Percentiles rank a stretch among this genome's conserved stretches.
Conservation (phyloP, 2,888 invertebrate genomes). For the Dolichopus griseipennis region DNA sequence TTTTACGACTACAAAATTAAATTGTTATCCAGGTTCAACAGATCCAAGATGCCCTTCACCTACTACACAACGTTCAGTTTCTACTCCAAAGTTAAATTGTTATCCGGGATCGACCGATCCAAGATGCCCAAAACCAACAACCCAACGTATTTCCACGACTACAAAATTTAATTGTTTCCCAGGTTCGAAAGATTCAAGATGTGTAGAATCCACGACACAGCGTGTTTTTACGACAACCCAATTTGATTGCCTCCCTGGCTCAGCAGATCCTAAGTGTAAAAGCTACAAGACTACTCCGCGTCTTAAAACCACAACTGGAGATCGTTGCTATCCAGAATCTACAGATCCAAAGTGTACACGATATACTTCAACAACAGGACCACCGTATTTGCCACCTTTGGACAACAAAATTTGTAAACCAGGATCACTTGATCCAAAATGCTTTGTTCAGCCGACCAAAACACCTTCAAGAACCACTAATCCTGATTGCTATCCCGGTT, state of each 20-base stretch:
- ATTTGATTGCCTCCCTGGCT: constrained; percentile 37
- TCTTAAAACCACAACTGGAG: constrained; percentile 27
- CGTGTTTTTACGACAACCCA: constrained; percentile 27
- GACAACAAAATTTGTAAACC: constrained; percentile 31
- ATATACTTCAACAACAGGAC: constrained; percentile 32
- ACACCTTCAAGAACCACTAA: constrained; percentile 24
- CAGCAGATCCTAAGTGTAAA: constrained; percentile 37
- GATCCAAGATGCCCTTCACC: constrained; percentile 34
- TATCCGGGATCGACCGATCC: constrained; percentile 34
- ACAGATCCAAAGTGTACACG: constrained; percentile 33
- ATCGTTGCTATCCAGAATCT: constrained; percentile 27
- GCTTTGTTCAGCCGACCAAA: constrained; percentile 28
- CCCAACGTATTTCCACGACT: constrained; percentile 23
- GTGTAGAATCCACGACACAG: constrained; percentile 27
- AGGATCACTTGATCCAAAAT: constrained; percentile 38
- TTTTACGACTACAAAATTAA: constrained; percentile 29
- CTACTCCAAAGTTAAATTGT: constrained; percentile 24
- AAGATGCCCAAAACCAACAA: constrained; percentile 31
- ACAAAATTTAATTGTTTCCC: constrained; percentile 27
- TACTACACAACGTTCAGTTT: constrained; percentile 26
- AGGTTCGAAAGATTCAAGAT: constrained; percentile 34
- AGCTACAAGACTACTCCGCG: not conserved
- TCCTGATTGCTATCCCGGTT: constrained; percentile 30
- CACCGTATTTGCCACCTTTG: constrained; percentile 10
- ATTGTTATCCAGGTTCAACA: constrained; percentile 25